Conservation (phyloP, 2,113 vertebrate species). For the Balaeniceps rex region DNA sequence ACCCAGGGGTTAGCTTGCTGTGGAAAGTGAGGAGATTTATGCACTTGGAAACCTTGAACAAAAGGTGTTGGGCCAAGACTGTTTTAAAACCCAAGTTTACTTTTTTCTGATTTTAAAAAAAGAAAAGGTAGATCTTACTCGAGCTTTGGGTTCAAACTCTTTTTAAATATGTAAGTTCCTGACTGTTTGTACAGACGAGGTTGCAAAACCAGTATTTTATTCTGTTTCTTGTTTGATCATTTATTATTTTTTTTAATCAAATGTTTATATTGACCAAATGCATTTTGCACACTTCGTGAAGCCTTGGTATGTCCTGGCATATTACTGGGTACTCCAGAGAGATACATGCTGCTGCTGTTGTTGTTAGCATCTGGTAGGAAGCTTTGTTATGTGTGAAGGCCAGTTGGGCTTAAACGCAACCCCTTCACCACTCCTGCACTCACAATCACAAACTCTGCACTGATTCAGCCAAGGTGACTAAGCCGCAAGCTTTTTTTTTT, state of each 20-base stretch:
- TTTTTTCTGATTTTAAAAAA: slow-evolving; percentile 37
- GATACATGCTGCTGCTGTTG: slow-evolving; percentile 67
- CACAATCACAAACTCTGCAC: slow-evolving; percentile 70
- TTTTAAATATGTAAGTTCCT: slow-evolving; percentile 77
- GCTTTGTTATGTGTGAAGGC: slow-evolving; percentile 57
- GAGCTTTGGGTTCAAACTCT: slow-evolving; percentile 77
- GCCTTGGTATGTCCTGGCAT: slow-evolving; percentile 87
- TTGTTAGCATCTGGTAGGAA: slow-evolving; percentile 65
- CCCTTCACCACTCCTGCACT: slow-evolving; percentile 70
- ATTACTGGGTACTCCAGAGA: slow-evolving; percentile 79
- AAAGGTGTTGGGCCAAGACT: slow-evolving; percentile 79
- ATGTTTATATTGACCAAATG: slow-evolving; percentile 92
- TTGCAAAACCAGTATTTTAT: slow-evolving; percentile 80
- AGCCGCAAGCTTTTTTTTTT: slow-evolving; percentile 62
- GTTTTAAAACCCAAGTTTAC: slow-evolving; percentile 73
- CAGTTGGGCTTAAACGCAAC: slow-evolving; percentile 28
- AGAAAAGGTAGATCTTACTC: slow-evolving; percentile 75
- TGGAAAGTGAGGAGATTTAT: slow-evolving; percentile 61
- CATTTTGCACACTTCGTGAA: slow-evolving; percentile 94
- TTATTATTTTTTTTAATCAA: slow-evolving; percentile 65
- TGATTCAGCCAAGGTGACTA: slow-evolving; percentile 49
- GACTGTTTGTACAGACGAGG: slow-evolving; percentile 75
- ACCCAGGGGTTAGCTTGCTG: slow-evolving; percentile 25
- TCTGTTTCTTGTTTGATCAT: slow-evolving; percentile 68
- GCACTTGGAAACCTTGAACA: slow-evolving; percentile 74